Percentiles rank a stretch among this genome's conserved stretches.
Evolutionary conservation across 92 coral and sea anemone genomes (phyloP).

Genomic region (Phymanthus crucifer): DNA sequence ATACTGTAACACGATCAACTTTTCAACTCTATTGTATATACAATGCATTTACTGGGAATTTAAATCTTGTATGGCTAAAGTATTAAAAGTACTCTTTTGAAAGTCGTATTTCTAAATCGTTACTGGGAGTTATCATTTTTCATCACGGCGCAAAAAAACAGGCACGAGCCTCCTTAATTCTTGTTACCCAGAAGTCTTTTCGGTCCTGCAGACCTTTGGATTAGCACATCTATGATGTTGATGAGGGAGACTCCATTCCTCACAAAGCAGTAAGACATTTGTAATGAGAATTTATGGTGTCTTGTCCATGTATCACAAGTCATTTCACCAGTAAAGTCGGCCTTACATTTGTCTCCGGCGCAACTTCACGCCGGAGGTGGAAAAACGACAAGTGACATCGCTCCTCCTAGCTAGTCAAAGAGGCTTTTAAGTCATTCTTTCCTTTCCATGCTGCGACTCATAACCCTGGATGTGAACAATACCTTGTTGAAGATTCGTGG

Average conservation of each 20-base stretch:
- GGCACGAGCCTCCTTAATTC: conserved; percentile 10
- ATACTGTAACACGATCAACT: not conserved
- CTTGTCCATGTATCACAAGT: no score
- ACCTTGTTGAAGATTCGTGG: conserved; percentile 83
- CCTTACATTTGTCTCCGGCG: no score
- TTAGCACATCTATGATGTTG: no score
- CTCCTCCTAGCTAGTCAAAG: not conserved
- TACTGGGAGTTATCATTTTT: not conserved
- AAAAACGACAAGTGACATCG: no score
- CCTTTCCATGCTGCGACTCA: conserved; percentile 57
- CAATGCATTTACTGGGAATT: not conserved
- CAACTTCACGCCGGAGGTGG: no score
- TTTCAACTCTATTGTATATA: not conserved
- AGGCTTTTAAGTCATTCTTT: not conserved
- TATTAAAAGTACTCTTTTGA: not conserved
- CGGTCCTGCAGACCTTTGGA: not conserved
- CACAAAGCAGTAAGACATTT: no score
- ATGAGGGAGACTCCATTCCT: no score
- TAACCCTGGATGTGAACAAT: conserved; percentile 84
- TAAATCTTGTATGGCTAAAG: not conserved
- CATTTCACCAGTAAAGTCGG: no score
- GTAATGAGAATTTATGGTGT: no score
- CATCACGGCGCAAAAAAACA: not conserved
- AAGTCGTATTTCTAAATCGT: not conserved
- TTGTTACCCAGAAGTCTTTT: conserved; percentile 1